phyloP scores from a whole-genome alignment of 2,888 invertebrate genomes.

The Drosophila recens region DNA sequence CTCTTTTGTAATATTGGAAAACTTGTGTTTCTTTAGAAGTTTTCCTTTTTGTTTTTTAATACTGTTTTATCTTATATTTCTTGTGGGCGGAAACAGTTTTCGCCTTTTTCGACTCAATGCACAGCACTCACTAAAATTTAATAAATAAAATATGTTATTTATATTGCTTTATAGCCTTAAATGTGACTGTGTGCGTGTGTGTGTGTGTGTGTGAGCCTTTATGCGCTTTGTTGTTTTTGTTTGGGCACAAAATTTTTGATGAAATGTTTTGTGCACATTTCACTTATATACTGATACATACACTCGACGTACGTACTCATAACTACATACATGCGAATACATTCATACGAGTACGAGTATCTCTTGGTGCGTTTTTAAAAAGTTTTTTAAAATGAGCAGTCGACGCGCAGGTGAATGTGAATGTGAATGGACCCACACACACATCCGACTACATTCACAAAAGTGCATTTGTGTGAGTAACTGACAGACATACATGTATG shows the following conservation, averaged over 20 bases:
- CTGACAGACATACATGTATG: constrained; percentile 4
- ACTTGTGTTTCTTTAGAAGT: constrained; percentile 1
- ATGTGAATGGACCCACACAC: constrained; percentile 26
- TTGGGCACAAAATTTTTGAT: constrained; percentile 62
- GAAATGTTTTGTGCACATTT: constrained; percentile 67
- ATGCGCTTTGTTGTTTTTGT: constrained; percentile 71
- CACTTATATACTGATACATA: constrained; percentile 41
- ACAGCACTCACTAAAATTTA: constrained; percentile 77
- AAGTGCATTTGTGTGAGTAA: constrained; percentile 4
- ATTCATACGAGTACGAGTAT: constrained; percentile 28
- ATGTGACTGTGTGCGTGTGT: constrained; percentile 1
- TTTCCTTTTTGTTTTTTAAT: constrained; percentile 9
- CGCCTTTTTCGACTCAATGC: constrained; percentile 70
- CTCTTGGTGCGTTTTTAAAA: constrained; percentile 60
- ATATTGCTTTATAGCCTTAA: constrained; percentile 73
- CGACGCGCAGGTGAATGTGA: constrained; percentile 49
- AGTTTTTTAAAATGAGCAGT: constrained; percentile 45
- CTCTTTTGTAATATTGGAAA: constrained; percentile 13
- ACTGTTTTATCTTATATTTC: constrained; percentile 10
- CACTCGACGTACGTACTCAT: constrained; percentile 29
- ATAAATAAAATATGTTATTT: constrained; percentile 79
- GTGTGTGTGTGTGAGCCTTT: constrained; percentile 31
- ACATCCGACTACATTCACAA: constrained; percentile 9
- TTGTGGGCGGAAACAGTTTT: constrained; percentile 56
- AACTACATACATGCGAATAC: constrained; percentile 32